A percentile compares a stretch with the other conserved stretches of the same genome.
Evolutionary conservation across 2,888 invertebrate species (phyloP).

Genomic region (Caenorhabditis parvicauda): DNA sequence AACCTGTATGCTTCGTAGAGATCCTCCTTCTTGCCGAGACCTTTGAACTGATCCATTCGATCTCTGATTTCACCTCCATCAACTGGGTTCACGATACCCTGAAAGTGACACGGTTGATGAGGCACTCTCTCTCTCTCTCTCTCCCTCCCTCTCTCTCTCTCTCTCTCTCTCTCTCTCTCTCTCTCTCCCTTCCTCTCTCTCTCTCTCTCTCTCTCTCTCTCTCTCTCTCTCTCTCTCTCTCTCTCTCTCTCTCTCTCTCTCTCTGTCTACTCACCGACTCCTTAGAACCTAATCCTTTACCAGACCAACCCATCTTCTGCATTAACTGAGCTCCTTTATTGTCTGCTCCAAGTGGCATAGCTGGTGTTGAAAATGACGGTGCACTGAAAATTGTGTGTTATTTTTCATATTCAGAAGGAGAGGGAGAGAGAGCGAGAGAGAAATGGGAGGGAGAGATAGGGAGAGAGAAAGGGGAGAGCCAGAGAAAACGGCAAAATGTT

Average conservation of each 20-base stretch:
- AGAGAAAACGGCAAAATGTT: not conserved
- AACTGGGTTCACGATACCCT: slow-evolving; percentile 85
- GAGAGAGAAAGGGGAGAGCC: not conserved
- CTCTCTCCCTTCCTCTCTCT: too few species aligned
- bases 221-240: too few species aligned
- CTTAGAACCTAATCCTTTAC: slow-evolving; percentile 85
- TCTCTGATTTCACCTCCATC: slow-evolving; percentile 86
- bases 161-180: too few species aligned
- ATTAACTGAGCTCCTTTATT: slow-evolving; percentile 96
- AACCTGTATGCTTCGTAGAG: slow-evolving; percentile 44
- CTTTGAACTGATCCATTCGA: slow-evolving; percentile 87
- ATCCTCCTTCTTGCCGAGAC: slow-evolving; percentile 74
- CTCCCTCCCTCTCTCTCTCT: too few species aligned
- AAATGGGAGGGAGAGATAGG: slow-evolving; percentile 6
- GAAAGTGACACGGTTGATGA: slow-evolving; percentile 8
- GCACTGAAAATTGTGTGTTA: too few species aligned
- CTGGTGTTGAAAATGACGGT: slow-evolving; percentile 3
- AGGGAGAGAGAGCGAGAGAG: slow-evolving; percentile 5
- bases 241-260: too few species aligned
- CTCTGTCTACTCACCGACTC: slow-evolving; percentile 75
- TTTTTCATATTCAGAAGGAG: too few species aligned
- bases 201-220: too few species aligned
- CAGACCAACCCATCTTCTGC: slow-evolving; percentile 92
- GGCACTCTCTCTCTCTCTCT: too few species aligned
- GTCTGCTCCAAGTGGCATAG: slow-evolving; percentile 72